phyloP scores from a whole-genome alignment of 2,797 vertebrate genomes.

The Trematomus bernacchii region DNA sequence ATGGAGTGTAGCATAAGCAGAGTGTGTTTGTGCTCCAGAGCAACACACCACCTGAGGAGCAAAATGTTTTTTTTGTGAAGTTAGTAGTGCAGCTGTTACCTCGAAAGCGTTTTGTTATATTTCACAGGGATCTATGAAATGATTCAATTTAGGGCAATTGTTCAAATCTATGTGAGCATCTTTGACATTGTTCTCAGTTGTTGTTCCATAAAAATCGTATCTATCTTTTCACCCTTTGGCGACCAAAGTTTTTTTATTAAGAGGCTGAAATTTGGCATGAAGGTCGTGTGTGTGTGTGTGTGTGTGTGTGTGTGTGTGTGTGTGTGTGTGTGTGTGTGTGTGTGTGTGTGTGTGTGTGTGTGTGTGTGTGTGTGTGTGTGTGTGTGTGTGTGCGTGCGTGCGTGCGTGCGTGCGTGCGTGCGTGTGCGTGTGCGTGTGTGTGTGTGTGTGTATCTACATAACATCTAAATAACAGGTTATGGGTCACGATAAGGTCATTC shows the following conservation, averaged over 20 bases:
- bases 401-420: too few relatives aligned
- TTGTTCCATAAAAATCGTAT: too few relatives aligned
- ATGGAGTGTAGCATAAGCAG: constrained; percentile 64
- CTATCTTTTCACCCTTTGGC: too few relatives aligned
- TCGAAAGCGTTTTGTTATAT: constrained; percentile 32
- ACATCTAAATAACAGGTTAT: too few relatives aligned
- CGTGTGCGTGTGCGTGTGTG: too few relatives aligned
- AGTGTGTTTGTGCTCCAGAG: constrained; percentile 46
- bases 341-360: too few relatives aligned
- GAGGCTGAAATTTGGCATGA: not conserved
- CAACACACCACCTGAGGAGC: constrained; percentile 32
- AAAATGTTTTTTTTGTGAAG: constrained; percentile 35
- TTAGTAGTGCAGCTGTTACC: constrained; percentile 32
- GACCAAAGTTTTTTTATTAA: not conserved
- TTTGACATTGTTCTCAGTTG: not conserved
- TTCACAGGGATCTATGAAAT: constrained; percentile 28
- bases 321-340: too few relatives aligned
- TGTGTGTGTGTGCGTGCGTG: too few relatives aligned
- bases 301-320: not conserved
- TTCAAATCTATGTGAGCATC: not conserved
- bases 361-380: too few relatives aligned
- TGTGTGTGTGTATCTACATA: not conserved
- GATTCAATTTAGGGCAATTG: constrained; percentile 9
- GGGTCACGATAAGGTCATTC: too few relatives aligned
- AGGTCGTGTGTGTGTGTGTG: not conserved